Evolutionary conservation across 2,113 vertebrate genomes (phyloP).

Genomic region (Dendrocopos noguchii): DNA sequence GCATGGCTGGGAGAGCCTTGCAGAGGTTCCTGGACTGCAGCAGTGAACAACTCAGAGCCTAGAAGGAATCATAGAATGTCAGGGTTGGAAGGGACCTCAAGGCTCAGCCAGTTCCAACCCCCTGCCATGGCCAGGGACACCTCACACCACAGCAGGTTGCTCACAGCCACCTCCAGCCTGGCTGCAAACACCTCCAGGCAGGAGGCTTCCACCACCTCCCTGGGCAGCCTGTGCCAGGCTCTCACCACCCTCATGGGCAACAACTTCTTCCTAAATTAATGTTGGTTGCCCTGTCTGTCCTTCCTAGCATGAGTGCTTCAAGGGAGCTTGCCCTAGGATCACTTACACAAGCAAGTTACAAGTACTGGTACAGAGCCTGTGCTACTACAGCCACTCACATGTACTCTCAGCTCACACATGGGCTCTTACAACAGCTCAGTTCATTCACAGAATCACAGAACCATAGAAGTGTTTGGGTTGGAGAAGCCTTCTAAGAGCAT

Average conservation of each 20-base stretch:
- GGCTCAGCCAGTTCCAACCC: too few relatives aligned
- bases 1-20: neutral
- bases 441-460: neutral
- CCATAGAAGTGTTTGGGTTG: too few relatives aligned
- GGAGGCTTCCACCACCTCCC: too few relatives aligned
- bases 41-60: neutral
- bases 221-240: too few relatives aligned
- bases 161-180: too few relatives aligned
- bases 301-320: neutral
- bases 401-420: neutral
- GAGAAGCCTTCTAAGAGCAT: too few relatives aligned
- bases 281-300: neutral
- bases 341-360: neutral
- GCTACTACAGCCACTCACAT: accelerated
- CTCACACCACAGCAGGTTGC: too few relatives aligned
- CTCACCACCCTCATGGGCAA: too few relatives aligned
- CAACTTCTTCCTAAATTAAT: too few relatives aligned
- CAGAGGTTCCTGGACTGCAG: neutral
- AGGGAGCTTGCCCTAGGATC: neutral
- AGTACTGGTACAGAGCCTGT: accelerated
- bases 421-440: neutral
- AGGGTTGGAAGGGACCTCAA: too few relatives aligned
- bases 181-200: too few relatives aligned
- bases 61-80: neutral
- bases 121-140: too few relatives aligned